Base-by-base conservation (phyloP, 92 coral and sea anemone species). In the Phenganax stokvisi region DNA sequence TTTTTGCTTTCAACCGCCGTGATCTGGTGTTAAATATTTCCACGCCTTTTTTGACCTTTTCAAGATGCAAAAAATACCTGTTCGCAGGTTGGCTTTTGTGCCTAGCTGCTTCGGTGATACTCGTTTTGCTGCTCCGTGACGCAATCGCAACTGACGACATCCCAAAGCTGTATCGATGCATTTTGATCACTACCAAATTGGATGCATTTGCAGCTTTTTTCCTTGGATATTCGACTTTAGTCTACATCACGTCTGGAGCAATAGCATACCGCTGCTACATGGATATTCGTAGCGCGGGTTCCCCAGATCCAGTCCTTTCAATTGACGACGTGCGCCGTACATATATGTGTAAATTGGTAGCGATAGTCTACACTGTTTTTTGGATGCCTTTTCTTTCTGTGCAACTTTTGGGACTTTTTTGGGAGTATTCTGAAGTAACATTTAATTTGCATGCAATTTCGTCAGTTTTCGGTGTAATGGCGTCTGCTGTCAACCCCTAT, bases 331-430 rank as follows among this genome's bases (percentile, higher is more conserved):
- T 89, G 53, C 92, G 87, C 78, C 81, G 84, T 52, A 92, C 97
- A 65, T 90, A 90, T 86, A 79, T 92, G 77, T 87, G 97, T 51
- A 84, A 87, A 85, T 84, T 89, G 87, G 81, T 92, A 25, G 96
- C 96, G 9, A 62, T 81, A 66, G 92, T 92, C 61, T 90, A 92
- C 83, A 87, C 97, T 0, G 88, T 88, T 10, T 92, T 89, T 77
- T 92, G 97, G 97, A 88, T 92, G 56, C 97, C 96, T 28, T 92
- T 92, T 76, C 87, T 92, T 60, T 71, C 90, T 64, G 97, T 92
- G 6, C 96, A 92, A 85, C 87, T 92, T 25, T 79, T 89, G 11
- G 97, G 97, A 30, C 73, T 92, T 56, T 89, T 92, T 61, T 92
- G 94, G 27, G 74, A 81, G 52, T 92, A 90, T 89, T 79, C 96